These are phyloP conservation scores for Cosmia pyralina DNA, from an alignment of 2,888 invertebrate species.

Conservation along the genomic window DNA sequence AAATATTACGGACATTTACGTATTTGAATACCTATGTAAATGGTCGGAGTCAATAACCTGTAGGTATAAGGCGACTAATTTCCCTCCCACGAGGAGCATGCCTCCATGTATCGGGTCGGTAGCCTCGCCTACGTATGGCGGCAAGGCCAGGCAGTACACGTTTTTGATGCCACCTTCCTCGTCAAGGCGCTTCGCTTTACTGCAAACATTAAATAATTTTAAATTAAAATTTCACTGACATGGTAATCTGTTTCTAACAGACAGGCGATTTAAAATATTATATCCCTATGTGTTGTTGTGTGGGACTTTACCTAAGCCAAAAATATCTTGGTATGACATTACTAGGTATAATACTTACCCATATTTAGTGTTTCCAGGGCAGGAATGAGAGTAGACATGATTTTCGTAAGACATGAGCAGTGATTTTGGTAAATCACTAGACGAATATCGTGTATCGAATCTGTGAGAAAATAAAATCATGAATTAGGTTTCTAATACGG, in stretches of 20 bases:
- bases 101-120: conserved; percentile 80
- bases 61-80: conserved; percentile 81
- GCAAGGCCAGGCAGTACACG: conserved; percentile 81
- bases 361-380: conserved; percentile 77
- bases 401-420: conserved; percentile 74
- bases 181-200: conserved; percentile 68
- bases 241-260: background rate
- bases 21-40: background rate
- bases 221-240: conserved; percentile 2
- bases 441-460: conserved; percentile 72
- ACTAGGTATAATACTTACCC: conserved; percentile 65
- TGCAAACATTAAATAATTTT: conserved; percentile 64
- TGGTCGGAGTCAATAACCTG: conserved; percentile 72
- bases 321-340: background rate
- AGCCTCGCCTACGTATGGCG: conserved; percentile 76
- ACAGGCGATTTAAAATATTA: background rate
- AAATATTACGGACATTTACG: conserved; percentile 3
- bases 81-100: conserved; percentile 78
- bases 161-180: conserved; percentile 72
- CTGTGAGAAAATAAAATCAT: conserved; percentile 62
- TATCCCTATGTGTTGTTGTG: background rate
- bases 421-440: conserved; percentile 69
- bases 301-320: no score
- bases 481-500: background rate
- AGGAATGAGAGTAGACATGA: conserved; percentile 74